Conservation (phyloP, 1,140 invertebrate species). For the Papilio polyxenes region DNA sequence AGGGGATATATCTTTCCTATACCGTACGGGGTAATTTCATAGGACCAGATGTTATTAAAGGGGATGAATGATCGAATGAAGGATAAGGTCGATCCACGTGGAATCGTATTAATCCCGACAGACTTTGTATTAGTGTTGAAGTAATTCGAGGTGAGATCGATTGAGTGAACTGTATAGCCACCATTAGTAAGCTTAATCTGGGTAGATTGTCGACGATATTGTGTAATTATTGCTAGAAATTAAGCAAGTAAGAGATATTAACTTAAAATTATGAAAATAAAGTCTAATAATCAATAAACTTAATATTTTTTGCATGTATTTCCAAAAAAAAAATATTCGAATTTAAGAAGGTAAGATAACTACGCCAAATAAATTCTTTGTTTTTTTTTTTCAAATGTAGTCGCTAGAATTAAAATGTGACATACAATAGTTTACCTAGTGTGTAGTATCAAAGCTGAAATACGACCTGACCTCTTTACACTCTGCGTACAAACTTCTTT, state of each 20-base stretch:
- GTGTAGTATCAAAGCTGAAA: neutral
- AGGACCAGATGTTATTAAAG: slow-evolving; percentile 48
- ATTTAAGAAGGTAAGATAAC: too few relatives aligned
- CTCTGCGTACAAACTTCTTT: neutral
- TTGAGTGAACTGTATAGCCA: neutral
- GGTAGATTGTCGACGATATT: neutral
- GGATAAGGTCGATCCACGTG: slow-evolving; percentile 44
- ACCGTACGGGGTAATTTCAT: slow-evolving; percentile 53
- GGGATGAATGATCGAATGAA: slow-evolving; percentile 48
- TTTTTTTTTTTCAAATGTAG: neutral
- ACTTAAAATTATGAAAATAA: too few relatives aligned
- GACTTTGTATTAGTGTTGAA: slow-evolving; percentile 43
- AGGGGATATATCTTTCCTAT: slow-evolving; percentile 46
- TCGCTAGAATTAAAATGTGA: neutral
- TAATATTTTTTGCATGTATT: too few relatives aligned
- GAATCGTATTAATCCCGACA: slow-evolving; percentile 46
- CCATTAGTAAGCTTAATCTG: neutral
- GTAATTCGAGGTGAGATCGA: slow-evolving; percentile 26
- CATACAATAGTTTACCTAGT: neutral
- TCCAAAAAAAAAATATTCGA: too few relatives aligned
- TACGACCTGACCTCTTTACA: neutral
- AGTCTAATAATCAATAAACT: too few relatives aligned
- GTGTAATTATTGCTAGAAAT: too few relatives aligned
- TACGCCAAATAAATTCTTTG: too few relatives aligned
- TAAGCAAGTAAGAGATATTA: too few relatives aligned